Evolutionary conservation across 2,797 vertebrate species (phyloP).

Genomic region (Rhabdomys pumilio): DNA sequence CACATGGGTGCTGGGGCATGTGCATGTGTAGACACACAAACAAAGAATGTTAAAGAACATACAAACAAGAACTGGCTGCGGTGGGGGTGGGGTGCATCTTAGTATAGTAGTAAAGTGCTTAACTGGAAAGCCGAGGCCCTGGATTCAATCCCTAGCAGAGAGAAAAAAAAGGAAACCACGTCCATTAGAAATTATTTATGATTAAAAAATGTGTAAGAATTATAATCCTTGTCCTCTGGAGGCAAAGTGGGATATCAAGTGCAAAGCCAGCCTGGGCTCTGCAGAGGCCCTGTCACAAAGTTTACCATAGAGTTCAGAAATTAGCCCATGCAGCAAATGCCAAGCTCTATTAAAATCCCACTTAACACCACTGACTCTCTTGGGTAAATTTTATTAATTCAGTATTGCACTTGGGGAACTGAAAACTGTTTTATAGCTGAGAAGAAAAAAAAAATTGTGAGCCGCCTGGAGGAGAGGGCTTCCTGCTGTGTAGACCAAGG

Average conservation of each 20-base stretch:
- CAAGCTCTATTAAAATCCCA: constrained; percentile 20
- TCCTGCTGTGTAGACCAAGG: neutral
- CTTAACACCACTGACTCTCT: constrained; percentile 7
- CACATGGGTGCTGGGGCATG: neutral
- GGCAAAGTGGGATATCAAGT: neutral
- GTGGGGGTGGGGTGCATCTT: neutral
- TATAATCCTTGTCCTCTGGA: neutral
- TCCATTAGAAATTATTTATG: constrained; percentile 32
- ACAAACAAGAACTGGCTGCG: neutral
- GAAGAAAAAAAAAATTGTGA: constrained; percentile 33
- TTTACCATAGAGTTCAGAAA: neutral
- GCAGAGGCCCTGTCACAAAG: neutral
- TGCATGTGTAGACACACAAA: neutral
- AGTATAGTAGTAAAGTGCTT: neutral
- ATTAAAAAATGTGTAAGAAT: neutral
- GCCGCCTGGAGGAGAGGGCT: constrained; percentile 35
- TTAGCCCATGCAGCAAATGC: constrained; percentile 18
- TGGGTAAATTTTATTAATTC: constrained; percentile 36
- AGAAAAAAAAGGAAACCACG: neutral
- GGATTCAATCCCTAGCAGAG: neutral
- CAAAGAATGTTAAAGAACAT: neutral
- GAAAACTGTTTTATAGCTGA: neutral
- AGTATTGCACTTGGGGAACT: constrained; percentile 33
- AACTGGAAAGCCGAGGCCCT: neutral
- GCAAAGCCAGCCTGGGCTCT: neutral